A percentile compares a stretch with the other conserved stretches of the same genome.
phyloP scores from a whole-genome alignment of 2,888 invertebrate genomes.

The Clepsis dumicolana region DNA sequence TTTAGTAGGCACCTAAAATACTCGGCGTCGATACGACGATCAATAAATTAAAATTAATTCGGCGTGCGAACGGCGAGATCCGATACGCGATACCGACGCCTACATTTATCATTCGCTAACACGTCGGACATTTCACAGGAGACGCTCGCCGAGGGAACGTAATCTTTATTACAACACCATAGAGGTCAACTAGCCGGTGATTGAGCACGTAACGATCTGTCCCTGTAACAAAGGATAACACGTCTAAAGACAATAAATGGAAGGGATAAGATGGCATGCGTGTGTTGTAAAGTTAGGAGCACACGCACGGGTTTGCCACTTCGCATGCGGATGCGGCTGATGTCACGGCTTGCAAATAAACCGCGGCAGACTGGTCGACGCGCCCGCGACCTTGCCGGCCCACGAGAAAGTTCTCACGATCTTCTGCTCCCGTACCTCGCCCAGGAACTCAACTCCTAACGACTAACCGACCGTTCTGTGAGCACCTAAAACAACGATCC shows the following conservation, averaged over 20 bases:
- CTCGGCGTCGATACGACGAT: slow-evolving; percentile 82
- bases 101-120: slow-evolving; percentile 87
- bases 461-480: slow-evolving; percentile 6
- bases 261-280: slow-evolving; percentile 77
- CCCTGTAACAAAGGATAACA: slow-evolving; percentile 79
- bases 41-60: slow-evolving; percentile 87
- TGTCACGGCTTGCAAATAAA: slow-evolving; percentile 72
- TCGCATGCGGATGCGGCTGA: slow-evolving; percentile 75
- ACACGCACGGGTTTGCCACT: slow-evolving; percentile 67
- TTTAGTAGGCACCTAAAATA: slow-evolving; percentile 83
- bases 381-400: slow-evolving; percentile 70
- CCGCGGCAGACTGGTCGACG: slow-evolving; percentile 79
- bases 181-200: slow-evolving; percentile 68
- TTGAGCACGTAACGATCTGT: slow-evolving; percentile 75
- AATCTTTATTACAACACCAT: slow-evolving; percentile 68
- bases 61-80: slow-evolving; percentile 86
- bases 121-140: slow-evolving; percentile 84
- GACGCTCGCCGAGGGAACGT: slow-evolving; percentile 67
- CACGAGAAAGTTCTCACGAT: slow-evolving; percentile 71
- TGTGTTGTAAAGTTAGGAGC: slow-evolving; percentile 66
- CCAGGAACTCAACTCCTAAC: slow-evolving; percentile 1
- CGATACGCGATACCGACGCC: slow-evolving; percentile 85
- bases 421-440: slow-evolving; percentile 35
- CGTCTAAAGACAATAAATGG: slow-evolving; percentile 77
- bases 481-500: slow-evolving; percentile 8